A percentile compares a stretch with the other conserved stretches of the same genome.
Evolutionary conservation across 2,797 vertebrate genomes (phyloP).

Genomic region (Oreortyx pictus): DNA sequence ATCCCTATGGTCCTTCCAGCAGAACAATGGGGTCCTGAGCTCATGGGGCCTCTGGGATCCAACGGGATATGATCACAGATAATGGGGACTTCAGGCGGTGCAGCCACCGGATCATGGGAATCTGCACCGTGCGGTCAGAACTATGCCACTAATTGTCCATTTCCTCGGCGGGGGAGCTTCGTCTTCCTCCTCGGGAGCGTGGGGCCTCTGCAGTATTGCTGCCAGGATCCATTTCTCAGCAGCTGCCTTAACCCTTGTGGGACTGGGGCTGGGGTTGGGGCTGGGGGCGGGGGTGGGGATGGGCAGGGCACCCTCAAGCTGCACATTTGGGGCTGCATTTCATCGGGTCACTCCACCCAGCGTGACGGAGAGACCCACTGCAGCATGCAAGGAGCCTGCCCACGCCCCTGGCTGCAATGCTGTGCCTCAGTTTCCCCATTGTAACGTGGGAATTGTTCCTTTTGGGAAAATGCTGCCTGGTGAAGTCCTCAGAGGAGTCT

Average conservation of each 20-base stretch:
- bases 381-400: accelerated
- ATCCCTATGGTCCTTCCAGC: not conserved
- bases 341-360: accelerated
- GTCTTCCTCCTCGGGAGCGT: slow-evolving; percentile 38
- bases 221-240: not conserved
- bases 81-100: slow-evolving; percentile 12
- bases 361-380: not conserved
- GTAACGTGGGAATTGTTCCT: accelerated
- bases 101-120: slow-evolving; percentile 50
- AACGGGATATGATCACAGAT: not conserved
- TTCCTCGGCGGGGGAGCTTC: slow-evolving; percentile 21
- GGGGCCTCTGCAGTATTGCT: not conserved
- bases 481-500: not conserved
- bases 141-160: slow-evolving; percentile 35
- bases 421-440: not conserved
- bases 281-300: not conserved
- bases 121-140: not conserved
- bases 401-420: accelerated
- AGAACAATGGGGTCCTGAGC: not conserved
- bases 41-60: not conserved
- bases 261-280: not conserved
- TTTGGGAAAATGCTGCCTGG: not conserved
- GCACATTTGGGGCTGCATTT: accelerated
- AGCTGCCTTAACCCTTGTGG: slow-evolving; percentile 42
- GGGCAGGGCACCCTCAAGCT: not conserved